Evolutionary conservation across 2,888 invertebrate species (phyloP).

Genomic region (Hydrotaea cyrtoneurina): DNA sequence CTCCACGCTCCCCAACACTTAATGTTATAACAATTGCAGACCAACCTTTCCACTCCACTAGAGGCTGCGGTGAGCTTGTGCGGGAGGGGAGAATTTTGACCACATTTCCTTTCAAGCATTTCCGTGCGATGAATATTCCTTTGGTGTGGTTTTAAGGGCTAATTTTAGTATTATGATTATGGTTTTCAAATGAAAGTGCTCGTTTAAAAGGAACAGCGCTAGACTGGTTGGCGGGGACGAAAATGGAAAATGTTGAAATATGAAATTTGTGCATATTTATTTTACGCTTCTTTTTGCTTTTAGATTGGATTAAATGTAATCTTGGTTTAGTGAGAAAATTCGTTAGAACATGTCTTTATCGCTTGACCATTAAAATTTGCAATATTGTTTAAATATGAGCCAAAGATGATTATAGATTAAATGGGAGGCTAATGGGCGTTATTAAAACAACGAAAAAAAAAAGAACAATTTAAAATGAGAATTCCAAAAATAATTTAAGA

Average conservation of each 20-base stretch:
- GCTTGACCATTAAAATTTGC: too few relatives aligned
- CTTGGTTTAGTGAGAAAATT: not conserved
- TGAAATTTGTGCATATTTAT: conserved; percentile 9
- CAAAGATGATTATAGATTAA: too few relatives aligned
- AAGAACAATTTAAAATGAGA: too few relatives aligned
- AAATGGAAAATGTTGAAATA: not conserved
- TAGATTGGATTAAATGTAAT: conserved; percentile 2
- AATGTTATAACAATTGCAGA: conserved; percentile 38
- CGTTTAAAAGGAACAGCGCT: not conserved
- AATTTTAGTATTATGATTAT: conserved; percentile 31
- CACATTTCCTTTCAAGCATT: conserved; percentile 8
- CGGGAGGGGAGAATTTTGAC: not conserved
- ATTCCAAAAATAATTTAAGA: too few relatives aligned
- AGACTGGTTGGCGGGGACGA: too few relatives aligned
- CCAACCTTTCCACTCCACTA: not conserved
- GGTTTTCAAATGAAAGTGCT: conserved; percentile 30
- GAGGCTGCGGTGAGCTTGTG: not conserved
- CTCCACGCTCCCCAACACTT: conserved; percentile 23
- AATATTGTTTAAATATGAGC: too few relatives aligned
- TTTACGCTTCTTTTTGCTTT: not conserved
- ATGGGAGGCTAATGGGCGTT: too few relatives aligned
- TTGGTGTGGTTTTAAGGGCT: conserved; percentile 25
- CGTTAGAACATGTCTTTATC: not conserved
- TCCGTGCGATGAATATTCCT: not conserved
- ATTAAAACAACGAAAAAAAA: too few relatives aligned